Evolutionary conservation across 2,113 vertebrate genomes (phyloP).

Genomic region (Himantopus leucocephalus): DNA sequence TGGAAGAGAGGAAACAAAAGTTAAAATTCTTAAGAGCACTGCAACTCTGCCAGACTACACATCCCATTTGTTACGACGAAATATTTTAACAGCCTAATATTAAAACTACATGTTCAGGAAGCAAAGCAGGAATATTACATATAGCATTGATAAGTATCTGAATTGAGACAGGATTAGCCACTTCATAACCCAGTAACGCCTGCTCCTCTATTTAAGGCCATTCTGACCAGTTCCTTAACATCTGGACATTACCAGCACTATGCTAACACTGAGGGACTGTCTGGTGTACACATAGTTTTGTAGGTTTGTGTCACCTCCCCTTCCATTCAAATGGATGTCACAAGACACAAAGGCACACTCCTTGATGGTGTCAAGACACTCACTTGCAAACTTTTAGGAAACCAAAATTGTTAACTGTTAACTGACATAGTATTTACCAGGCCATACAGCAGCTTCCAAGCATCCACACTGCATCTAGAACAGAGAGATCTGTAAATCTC

Average conservation of each 20-base stretch:
- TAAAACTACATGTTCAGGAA: background rate
- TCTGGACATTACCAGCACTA: background rate
- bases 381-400: background rate
- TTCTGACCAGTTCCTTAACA: background rate
- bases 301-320: background rate
- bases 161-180: background rate
- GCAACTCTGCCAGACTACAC: background rate
- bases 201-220: background rate
- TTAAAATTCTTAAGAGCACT: background rate
- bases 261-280: accelerated
- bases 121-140: background rate
- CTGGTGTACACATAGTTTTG: accelerated
- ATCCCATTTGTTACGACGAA: background rate
- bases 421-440: too few species aligned
- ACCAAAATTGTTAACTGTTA: background rate
- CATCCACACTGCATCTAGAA: background rate
- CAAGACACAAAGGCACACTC: background rate
- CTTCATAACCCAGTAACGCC: background rate
- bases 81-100: background rate
- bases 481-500: background rate
- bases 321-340: too few species aligned
- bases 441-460: background rate
- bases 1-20: background rate
- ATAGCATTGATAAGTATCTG: accelerated
- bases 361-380: background rate